Evolutionary conservation across 2,888 invertebrate species (phyloP).

Genomic region (Hydrotaea cyrtoneurina): DNA sequence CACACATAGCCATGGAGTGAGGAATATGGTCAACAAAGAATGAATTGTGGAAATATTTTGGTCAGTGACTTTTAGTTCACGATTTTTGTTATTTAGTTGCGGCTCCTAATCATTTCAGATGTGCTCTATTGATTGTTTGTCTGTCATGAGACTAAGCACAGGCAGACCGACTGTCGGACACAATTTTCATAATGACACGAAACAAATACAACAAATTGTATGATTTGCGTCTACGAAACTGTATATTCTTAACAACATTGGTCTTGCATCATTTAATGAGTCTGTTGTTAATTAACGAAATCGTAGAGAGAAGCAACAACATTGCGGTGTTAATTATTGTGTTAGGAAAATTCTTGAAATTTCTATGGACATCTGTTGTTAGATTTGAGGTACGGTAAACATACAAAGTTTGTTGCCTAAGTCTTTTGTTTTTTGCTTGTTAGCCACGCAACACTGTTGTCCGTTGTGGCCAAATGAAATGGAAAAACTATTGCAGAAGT

Average conservation of each 20-base stretch:
- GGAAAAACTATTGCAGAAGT: conserved; percentile 3
- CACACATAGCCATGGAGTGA: background rate
- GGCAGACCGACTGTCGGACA: background rate
- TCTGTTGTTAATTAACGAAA: background rate
- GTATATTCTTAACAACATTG: background rate
- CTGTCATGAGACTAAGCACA: background rate
- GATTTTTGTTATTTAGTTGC: conserved; percentile 19
- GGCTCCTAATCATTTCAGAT: background rate
- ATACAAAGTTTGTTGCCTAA: conserved; percentile 12
- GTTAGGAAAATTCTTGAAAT: conserved; percentile 26
- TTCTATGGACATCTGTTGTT: background rate
- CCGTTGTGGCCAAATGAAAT: background rate
- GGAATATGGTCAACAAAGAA: conserved; percentile 31
- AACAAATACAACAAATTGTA: background rate
- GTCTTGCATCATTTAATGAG: conserved; percentile 1
- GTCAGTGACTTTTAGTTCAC: conserved; percentile 25
- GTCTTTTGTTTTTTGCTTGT: conserved; percentile 18
- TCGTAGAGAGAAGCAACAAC: background rate
- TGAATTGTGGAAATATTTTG: conserved; percentile 24
- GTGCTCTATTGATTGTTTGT: background rate
- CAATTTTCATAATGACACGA: conserved; percentile 23
- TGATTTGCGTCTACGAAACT: background rate
- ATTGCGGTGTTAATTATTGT: conserved; percentile 1
- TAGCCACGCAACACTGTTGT: background rate
- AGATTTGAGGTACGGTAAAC: background rate